phyloP scores from a whole-genome alignment of 2,797 vertebrate species.

The Brotula barbata region DNA sequence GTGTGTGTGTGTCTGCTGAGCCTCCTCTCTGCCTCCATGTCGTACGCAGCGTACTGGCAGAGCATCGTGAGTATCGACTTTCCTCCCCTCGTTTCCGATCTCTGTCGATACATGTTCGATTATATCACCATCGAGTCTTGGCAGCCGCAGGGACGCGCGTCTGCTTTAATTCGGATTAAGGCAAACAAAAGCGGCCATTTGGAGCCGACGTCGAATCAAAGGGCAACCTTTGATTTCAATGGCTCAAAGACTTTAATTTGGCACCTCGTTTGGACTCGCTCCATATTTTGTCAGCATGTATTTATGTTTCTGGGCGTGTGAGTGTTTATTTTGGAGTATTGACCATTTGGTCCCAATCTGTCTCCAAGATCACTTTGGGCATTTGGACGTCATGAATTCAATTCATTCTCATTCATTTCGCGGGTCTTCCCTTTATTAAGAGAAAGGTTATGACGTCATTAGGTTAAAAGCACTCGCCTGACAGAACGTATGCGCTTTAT shows the following conservation, averaged over 20 bases:
- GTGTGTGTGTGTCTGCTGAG: too few species aligned
- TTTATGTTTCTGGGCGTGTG: slow-evolving; percentile 44
- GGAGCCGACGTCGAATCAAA: too few species aligned
- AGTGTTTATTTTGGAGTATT: slow-evolving; percentile 22
- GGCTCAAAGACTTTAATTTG: background rate
- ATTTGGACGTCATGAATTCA: too few species aligned
- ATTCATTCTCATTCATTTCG: too few species aligned
- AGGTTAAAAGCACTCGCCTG: too few species aligned
- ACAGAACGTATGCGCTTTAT: background rate
- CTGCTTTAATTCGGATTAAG: background rate
- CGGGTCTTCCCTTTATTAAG: too few species aligned
- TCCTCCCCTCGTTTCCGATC: background rate
- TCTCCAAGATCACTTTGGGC: too few species aligned
- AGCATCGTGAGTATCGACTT: slow-evolving; percentile 66
- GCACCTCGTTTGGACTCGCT: background rate
- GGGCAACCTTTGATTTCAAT: background rate
- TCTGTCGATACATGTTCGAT: background rate
- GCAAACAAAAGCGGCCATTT: too few species aligned
- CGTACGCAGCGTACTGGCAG: slow-evolving; percentile 75
- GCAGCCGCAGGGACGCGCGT: background rate
- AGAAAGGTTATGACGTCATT: too few species aligned
- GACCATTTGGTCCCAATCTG: too few species aligned
- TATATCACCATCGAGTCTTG: background rate
- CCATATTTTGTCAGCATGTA: slow-evolving; percentile 12
- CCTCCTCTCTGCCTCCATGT: slow-evolving; percentile 60